These are phyloP conservation scores for Urocolius indicus DNA, from an alignment of 2,113 vertebrate genomes.

Conservation along the genomic window DNA sequence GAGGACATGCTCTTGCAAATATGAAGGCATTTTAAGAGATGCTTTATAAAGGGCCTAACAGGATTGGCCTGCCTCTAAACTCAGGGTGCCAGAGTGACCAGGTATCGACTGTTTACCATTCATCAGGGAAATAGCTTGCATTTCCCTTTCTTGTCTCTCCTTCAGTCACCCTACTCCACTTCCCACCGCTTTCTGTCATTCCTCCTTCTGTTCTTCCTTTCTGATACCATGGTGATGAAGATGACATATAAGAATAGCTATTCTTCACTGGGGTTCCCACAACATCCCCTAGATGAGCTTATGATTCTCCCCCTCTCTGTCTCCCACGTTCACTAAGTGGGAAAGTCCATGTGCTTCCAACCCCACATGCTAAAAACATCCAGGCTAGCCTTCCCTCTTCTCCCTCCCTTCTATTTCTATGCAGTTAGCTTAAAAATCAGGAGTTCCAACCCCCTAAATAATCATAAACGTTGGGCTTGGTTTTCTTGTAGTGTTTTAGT, in stretches of 20 bases:
- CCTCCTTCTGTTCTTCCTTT: conserved; percentile 49
- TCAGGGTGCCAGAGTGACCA: not conserved
- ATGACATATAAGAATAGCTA: conserved; percentile 21
- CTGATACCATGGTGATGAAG: conserved; percentile 61
- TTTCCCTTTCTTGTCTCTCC: not conserved
- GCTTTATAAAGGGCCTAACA: not conserved
- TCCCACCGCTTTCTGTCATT: not conserved
- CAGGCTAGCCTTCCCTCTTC: not conserved
- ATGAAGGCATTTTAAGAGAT: accelerated
- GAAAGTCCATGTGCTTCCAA: conserved; percentile 25
- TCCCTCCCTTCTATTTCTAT: not conserved
- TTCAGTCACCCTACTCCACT: not conserved
- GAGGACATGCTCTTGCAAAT: not conserved
- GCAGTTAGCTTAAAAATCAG: not conserved
- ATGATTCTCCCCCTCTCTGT: conserved; percentile 2
- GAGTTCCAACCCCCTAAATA: not conserved
- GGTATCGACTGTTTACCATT: too few relatives aligned
- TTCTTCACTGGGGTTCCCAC: conserved; percentile 40
- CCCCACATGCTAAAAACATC: conserved; percentile 3
- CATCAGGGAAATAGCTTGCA: too few relatives aligned
- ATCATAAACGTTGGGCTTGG: not conserved
- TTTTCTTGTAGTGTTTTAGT: too few relatives aligned
- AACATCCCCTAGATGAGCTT: conserved; percentile 13
- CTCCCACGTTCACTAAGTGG: conserved; percentile 51
- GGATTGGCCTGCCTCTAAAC: not conserved